phyloP scores from a whole-genome alignment of 1,140 invertebrate species.

The Aculops lycopersici region DNA sequence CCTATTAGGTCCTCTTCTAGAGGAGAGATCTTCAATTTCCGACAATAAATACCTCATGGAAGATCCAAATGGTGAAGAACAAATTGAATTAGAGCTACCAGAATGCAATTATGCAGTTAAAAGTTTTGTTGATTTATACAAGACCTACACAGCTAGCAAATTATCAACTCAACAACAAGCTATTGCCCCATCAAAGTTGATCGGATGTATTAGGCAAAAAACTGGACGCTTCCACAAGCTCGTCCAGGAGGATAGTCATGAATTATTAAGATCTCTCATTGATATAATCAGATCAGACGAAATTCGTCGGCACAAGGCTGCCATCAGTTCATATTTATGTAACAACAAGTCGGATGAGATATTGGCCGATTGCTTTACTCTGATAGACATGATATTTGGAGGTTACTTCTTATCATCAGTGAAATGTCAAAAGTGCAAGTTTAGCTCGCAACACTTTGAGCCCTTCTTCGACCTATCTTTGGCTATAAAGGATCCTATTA shows the following conservation, averaged over 20 bases:
- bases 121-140: neutral
- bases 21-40: no score
- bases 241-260: slow-evolving; percentile 82
- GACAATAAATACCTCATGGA: no score
- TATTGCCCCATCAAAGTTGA: neutral
- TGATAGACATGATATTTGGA: neutral
- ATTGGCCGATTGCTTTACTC: slow-evolving; percentile 31
- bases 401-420: no score
- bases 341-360: slow-evolving; percentile 47
- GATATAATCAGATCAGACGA: slow-evolving; percentile 60
- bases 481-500: neutral
- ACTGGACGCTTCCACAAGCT: slow-evolving; percentile 35
- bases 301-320: slow-evolving; percentile 56
- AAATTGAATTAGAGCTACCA: neutral
- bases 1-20: slow-evolving; percentile 35
- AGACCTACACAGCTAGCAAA: neutral
- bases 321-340: slow-evolving; percentile 57
- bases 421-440: slow-evolving; percentile 1
- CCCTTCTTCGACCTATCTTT: neutral
- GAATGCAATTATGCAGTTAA: neutral
- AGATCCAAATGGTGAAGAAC: no score
- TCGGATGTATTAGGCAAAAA: neutral
- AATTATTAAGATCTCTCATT: slow-evolving; percentile 51
- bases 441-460: neutral
- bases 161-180: neutral